A percentile compares a stretch with the other conserved stretches of the same genome.
Conservation (phyloP, 1,140 invertebrate genomes). For the Andricus grossulariae region DNA sequence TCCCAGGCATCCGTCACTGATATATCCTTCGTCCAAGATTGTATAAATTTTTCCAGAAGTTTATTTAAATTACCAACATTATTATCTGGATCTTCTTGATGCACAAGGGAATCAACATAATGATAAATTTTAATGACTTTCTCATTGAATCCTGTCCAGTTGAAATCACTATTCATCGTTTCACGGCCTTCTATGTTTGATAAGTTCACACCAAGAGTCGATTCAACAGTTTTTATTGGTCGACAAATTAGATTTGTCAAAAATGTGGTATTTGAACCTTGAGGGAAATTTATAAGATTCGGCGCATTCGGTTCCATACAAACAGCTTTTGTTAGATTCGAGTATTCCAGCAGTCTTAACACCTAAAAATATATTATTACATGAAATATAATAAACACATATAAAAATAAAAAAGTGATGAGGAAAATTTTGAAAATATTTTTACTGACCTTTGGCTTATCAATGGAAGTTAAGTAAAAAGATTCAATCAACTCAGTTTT, state of each 20-base stretch:
- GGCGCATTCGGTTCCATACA: slow-evolving; percentile 53
- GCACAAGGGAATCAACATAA: slow-evolving; percentile 62
- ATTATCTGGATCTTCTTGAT: slow-evolving; percentile 52
- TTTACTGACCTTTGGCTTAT: slow-evolving; percentile 60
- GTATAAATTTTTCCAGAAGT: slow-evolving; percentile 52
- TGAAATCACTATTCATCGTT: slow-evolving; percentile 48
- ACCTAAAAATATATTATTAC: slow-evolving; percentile 48
- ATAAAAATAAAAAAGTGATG: neutral
- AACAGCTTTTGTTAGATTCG: slow-evolving; percentile 64
- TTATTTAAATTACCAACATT: slow-evolving; percentile 44
- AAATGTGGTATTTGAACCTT: slow-evolving; percentile 57
- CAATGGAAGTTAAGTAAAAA: slow-evolving; percentile 65
- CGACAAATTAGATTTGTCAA: slow-evolving; percentile 65
- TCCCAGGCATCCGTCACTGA: slow-evolving; percentile 54
- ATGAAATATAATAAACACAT: neutral
- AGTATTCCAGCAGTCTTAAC: slow-evolving; percentile 64
- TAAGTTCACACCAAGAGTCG: slow-evolving; percentile 57
- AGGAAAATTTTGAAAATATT: neutral
- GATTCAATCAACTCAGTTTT: slow-evolving; percentile 63
- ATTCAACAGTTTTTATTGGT: slow-evolving; percentile 57
- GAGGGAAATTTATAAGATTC: slow-evolving; percentile 63
- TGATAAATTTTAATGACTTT: slow-evolving; percentile 64
- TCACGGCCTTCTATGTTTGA: slow-evolving; percentile 47
- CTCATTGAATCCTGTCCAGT: slow-evolving; percentile 67
- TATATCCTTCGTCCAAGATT: slow-evolving; percentile 56